Percentiles rank a stretch among this genome's conserved stretches.
Conservation (phyloP, 1,140 invertebrate genomes). For the Neotoxoptera formosana region DNA sequence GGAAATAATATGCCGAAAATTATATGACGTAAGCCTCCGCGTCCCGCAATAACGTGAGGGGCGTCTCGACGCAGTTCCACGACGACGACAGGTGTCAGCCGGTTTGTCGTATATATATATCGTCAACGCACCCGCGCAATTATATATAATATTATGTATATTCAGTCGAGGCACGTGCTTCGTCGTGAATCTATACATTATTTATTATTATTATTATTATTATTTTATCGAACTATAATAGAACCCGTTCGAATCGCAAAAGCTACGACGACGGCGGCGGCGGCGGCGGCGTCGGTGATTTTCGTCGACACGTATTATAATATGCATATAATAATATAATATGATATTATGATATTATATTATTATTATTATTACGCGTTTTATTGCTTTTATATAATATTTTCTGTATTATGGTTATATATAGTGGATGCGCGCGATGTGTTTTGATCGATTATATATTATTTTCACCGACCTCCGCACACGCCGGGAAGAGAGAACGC, state of each 20-base stretch:
- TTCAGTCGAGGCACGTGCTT: not conserved
- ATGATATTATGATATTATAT: not conserved
- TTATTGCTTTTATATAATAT: not conserved
- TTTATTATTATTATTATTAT: not conserved
- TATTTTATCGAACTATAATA: not conserved
- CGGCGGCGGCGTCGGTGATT: too few relatives aligned
- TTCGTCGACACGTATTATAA: not conserved
- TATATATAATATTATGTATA: not conserved
- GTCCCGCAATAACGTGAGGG: not conserved
- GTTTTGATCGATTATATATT: not conserved
- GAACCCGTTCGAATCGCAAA: not conserved
- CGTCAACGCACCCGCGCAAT: not conserved
- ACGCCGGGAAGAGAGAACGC: not conserved
- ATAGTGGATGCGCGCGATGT: not conserved
- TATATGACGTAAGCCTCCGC: not conserved
- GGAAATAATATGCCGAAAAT: not conserved
- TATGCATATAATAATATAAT: not conserved
- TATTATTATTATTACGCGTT: not conserved
- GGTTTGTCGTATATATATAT: not conserved
- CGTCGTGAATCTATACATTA: not conserved
- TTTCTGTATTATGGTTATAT: not conserved
- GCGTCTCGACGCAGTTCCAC: not conserved
- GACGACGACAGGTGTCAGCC: not conserved
- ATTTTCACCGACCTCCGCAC: not conserved
- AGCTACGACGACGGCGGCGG: too few relatives aligned